A percentile compares a stretch with the other conserved stretches of the same genome.
These are phyloP conservation scores for Micoletzkya japonica DNA, from an alignment of 2,888 invertebrate genomes.

Conservation along the genomic window DNA sequence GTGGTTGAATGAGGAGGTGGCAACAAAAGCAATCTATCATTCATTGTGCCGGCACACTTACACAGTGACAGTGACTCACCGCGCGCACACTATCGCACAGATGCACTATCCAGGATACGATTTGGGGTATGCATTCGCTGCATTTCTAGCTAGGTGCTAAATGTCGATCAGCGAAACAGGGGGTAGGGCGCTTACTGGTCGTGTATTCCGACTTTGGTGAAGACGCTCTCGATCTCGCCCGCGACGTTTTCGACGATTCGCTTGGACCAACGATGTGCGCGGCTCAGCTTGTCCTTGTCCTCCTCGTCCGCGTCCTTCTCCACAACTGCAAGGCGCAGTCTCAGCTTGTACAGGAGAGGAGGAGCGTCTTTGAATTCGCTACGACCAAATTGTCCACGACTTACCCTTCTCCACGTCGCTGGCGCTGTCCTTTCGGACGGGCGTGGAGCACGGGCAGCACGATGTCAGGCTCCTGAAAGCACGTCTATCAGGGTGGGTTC, in stretches of 20 bases:
- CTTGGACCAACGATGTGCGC: conserved; percentile 54
- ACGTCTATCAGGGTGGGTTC: neutral
- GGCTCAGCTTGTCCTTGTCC: conserved; percentile 32
- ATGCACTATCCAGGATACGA: too few relatives aligned
- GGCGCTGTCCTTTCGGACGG: conserved; percentile 36
- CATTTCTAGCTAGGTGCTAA: too few relatives aligned
- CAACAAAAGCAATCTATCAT: too few relatives aligned
- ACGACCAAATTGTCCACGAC: too few relatives aligned
- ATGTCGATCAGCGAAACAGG: too few relatives aligned
- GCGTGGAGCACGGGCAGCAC: conserved; percentile 32
- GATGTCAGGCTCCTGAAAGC: conserved; percentile 17
- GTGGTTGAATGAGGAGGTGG: too few relatives aligned
- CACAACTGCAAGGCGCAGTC: conserved; percentile 5
- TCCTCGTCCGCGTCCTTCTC: conserved; percentile 13
- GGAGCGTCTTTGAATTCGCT: neutral
- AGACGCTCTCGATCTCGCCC: conserved; percentile 60
- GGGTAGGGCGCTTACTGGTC: conserved; percentile 61
- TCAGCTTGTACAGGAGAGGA: neutral
- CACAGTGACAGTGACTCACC: too few relatives aligned
- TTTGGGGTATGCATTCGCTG: too few relatives aligned
- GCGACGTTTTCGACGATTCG: conserved; percentile 54
- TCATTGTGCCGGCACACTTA: too few relatives aligned
- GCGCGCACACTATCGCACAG: too few relatives aligned
- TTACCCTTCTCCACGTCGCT: conserved; percentile 30
- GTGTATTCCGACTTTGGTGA: conserved; percentile 53